A percentile compares a stretch with the other conserved stretches of the same genome.
Conservation (phyloP, 2,113 vertebrate genomes). For the Anhinga rufa region DNA sequence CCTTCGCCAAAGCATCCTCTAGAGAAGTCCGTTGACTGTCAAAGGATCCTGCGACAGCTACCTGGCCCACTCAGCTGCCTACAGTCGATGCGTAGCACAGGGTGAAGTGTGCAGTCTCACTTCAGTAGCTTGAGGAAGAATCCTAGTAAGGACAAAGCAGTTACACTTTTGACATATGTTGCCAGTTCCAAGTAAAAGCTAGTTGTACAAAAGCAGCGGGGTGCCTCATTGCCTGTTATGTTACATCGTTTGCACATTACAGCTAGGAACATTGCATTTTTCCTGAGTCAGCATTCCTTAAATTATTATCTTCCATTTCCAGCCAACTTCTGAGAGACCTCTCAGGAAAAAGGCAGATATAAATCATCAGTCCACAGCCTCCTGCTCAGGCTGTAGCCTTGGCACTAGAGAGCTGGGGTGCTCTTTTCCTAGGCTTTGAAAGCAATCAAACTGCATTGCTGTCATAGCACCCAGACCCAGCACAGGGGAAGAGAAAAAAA, state of each 20-base stretch:
- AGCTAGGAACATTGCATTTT: not conserved
- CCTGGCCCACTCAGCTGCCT: not conserved
- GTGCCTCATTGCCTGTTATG: accelerated
- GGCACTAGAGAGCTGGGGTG: not conserved
- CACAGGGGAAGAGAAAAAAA: not conserved
- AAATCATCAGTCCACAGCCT: not conserved
- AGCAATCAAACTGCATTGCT: not conserved
- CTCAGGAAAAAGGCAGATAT: not conserved
- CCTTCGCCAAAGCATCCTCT: not conserved
- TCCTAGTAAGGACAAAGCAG: not conserved
- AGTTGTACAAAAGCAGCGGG: not conserved
- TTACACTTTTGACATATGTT: not conserved
- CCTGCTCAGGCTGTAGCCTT: not conserved
- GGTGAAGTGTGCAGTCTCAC: accelerated
- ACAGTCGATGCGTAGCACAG: not conserved
- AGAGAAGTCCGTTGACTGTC: accelerated
- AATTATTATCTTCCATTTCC: not conserved
- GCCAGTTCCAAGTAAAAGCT: not conserved
- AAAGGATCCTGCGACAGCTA: not conserved
- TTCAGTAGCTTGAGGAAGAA: not conserved
- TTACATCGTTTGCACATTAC: accelerated
- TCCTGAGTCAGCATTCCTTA: not conserved
- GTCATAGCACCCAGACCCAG: not conserved
- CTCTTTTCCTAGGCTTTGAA: not conserved
- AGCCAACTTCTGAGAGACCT: not conserved